Percentiles rank a stretch among this genome's conserved stretches.
Evolutionary conservation across 2,888 invertebrate species (phyloP).

Genomic region (Leucophora obtusa): DNA sequence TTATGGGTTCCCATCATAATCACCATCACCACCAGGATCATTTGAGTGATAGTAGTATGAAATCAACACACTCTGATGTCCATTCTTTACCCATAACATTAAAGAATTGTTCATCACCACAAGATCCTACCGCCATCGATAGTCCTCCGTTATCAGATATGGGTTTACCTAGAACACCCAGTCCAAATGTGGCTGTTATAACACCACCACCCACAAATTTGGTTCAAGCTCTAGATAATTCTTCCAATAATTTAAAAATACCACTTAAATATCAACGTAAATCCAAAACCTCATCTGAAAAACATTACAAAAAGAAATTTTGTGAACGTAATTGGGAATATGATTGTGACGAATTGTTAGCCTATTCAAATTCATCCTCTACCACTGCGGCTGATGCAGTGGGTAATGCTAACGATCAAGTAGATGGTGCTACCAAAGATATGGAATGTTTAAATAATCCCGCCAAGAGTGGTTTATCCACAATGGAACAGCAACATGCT

Average conservation of each 20-base stretch:
- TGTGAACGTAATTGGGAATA: constrained; percentile 87
- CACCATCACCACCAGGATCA: constrained; percentile 73
- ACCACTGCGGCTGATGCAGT: constrained; percentile 73
- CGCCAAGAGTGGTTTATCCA: not conserved
- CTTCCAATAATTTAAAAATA: constrained; percentile 76
- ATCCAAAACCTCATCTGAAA: constrained; percentile 78
- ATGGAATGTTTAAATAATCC: constrained; percentile 59
- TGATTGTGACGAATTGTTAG: constrained; percentile 74
- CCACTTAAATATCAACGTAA: constrained; percentile 83
- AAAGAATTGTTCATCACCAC: constrained; percentile 73
- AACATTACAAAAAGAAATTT: constrained; percentile 91
- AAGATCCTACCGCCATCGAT: constrained; percentile 78
- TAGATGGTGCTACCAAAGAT: constrained; percentile 63
- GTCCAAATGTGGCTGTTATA: constrained; percentile 75
- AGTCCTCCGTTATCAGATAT: constrained; percentile 80
- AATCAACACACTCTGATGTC: constrained; percentile 69
- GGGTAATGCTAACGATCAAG: constrained; percentile 65
- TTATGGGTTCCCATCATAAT: constrained; percentile 47
- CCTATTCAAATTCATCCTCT: constrained; percentile 71
- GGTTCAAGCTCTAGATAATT: constrained; percentile 53
- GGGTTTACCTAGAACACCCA: constrained; percentile 77
- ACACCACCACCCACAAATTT: constrained; percentile 73
- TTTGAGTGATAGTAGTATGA: constrained; percentile 75
- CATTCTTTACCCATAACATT: constrained; percentile 67
- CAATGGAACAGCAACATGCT: constrained; percentile 54